Base-by-base conservation (phyloP, 2,113 vertebrate species). In the Plecotus auritus region DNA sequence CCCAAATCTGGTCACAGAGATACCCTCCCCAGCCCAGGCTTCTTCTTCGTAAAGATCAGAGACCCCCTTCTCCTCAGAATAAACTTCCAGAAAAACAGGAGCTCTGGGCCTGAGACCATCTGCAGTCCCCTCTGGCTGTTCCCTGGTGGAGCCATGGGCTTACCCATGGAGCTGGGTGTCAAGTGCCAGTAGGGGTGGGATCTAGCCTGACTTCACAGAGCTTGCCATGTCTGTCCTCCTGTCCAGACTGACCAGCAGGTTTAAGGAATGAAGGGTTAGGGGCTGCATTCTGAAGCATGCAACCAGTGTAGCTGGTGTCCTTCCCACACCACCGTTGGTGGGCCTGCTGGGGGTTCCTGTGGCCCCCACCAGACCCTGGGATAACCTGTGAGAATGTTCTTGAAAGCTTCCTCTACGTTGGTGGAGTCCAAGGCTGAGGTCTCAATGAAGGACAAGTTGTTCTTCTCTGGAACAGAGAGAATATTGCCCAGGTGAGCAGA, bases 381-480 rank as follows among this genome's bases (percentile, higher is more conserved):
- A 49, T 54, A 49, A 99, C 99, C 99, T 99, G 99, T 99, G 74
- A 99, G 99, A 83, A 99, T 99, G 97, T 99, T 99, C 98, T 99
- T 99, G 98, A 99, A 99, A 7, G 99, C 99, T 98, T 99, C 99
- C 97, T 99, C 99, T 96, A 99, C 99, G 85, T 99, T 99, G 96
- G 99, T 99, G 81, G 99, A 99, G 97, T 99, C 99, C 98, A 99
- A 98, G 86, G 99, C 99, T 1, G 99, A 99, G 18, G 99, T 99
- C 98, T 99, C 99, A 97, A 99, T 99, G 97, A 99, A 99, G n/a
- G 99, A 99, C 78, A 99, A 95, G n/a, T 98, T 99, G 98, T 99
- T 99, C 96, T 99, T 99, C 98, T 99, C 99, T 99, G 98, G 72
- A 98, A 93, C 17, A 96, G 64, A 97, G 11, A 97, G 91, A 94